Evolutionary conservation across 2,888 invertebrate species (phyloP), one percentile per base, ranked within the genome.

Genomic region (Nasonia oneida): DNA sequence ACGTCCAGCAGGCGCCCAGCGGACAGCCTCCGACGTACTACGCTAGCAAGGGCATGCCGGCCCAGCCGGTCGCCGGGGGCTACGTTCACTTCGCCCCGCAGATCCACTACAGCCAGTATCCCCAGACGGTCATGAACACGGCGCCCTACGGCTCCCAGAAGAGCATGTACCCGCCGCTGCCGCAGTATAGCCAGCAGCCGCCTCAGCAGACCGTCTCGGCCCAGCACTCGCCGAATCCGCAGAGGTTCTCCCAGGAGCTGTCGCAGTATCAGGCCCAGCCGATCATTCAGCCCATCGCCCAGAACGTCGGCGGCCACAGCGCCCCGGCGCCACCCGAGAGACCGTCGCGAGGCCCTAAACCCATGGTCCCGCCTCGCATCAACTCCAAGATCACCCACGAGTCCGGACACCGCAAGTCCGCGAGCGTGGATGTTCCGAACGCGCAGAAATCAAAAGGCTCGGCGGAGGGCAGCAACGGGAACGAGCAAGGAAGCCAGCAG

Each of bases 301-400:
- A 93, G 85, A 93, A 92, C 79, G 91, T 93, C 2, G 89, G 87
- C 0, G n/a, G 37, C 18, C 90, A 91, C 90, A 90, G 90, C 5
- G 89, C 90, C 8, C 75, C 91, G n/a, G 84, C 89, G 0, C 71
- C 89, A 84, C 3, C 89, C 5, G 93, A 93, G 18, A 88, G 91
- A 81, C 87, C 89, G 0, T 90, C 87, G 50, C 89, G 87, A 6
- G 93, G 93, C 29, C 93, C 93, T 0, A 93, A 93, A 78, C 93
- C 93, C 0, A 90, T 92, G 91, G 93, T 93, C 3, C 93, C 93
- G 0, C 93, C 93, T 0, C 89, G 93, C 6, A 91, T 90, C 0
- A 93, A 92, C 83, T 93, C 93, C 4, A 93, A 93, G 86, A 93
- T 93, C 37, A 93, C 93, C 0, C 92, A 92, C 71, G 93, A 93